Base-by-base conservation (phyloP, 2,888 invertebrate genomes). In the Parnassius glacialis region DNA sequence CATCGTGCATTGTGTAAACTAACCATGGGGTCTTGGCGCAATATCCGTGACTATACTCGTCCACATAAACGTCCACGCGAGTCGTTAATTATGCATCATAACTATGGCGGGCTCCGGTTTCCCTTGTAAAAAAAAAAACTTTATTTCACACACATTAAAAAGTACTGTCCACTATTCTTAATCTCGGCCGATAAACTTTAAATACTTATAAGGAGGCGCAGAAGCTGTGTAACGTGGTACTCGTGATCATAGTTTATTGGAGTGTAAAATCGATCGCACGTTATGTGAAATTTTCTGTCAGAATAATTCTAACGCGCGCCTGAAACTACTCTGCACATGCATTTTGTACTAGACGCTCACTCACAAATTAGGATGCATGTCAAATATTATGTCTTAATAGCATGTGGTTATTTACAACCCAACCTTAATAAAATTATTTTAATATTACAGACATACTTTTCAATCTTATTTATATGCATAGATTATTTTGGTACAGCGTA, bases 11-110 rank as follows among this genome's bases (percentile, higher is more conserved):
- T 64, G 71, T 74, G 73, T 69, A 74, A 69, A 72, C 72, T 74
- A 76, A 78, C 75, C 70, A 80, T 78, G 74, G 75, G 70, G 67
- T 71, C 71, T 65, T 79, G 75, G 75, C 73, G 82, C 82, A 83
- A 87, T 77, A 81, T 85, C 82, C 83, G 81, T 75, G 73, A 81
- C 78, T 68, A 68, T 74, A 71, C 70, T 65, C 67, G 64, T 45
- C 20, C 16, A 20, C 44, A 13, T 48, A 48, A 45, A 51, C 45
- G 52, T 34, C 41, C 10, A 20, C 25, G 53, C 16, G 42, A 34
- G 44, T 25, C 54, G 50, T 48, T 54, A 51, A 56, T 63, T 55
- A 59, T 52, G 59, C 52, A 48, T 25, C 52, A 13, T 16, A 25
- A 55, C 1, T 10, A 43, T 44, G 44, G 10, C n/a, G 11, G 56